A percentile compares a stretch with the other conserved stretches of the same genome.
Conservation (phyloP, 2,113 vertebrate species). For the Labrus mixtus region DNA sequence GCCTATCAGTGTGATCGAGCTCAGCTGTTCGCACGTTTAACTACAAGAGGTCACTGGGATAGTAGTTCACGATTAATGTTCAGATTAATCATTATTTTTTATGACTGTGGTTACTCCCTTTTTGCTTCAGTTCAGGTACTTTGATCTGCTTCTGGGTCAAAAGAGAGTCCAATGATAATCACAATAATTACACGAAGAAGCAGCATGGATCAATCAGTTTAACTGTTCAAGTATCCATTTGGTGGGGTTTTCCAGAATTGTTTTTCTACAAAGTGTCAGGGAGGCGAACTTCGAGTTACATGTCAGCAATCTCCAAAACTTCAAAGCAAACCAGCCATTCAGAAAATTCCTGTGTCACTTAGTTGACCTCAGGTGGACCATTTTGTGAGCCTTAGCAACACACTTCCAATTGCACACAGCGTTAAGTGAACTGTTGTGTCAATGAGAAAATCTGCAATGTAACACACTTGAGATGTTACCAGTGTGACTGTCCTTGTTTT, state of each 20-base stretch:
- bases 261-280: background rate
- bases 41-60: background rate
- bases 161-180: background rate
- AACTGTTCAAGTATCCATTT: background rate
- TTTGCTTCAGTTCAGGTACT: background rate
- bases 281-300: background rate
- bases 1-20: background rate
- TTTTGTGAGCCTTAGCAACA: background rate
- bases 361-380: background rate
- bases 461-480: too few species aligned
- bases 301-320: background rate
- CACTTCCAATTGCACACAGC: background rate
- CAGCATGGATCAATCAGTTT: background rate
- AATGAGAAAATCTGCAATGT: too few species aligned
- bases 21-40: constrained; percentile 39
- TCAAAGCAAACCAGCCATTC: constrained; percentile 4
- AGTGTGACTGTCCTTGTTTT: too few species aligned
- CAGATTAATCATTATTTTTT: background rate
- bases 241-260: background rate
- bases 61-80: background rate
- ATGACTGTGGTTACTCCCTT: background rate
- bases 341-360: background rate
- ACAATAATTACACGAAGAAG: background rate
- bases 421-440: background rate
- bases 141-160: background rate